phyloP scores from a whole-genome alignment of 1,140 invertebrate species.

The Drosophila tsacasi region DNA sequence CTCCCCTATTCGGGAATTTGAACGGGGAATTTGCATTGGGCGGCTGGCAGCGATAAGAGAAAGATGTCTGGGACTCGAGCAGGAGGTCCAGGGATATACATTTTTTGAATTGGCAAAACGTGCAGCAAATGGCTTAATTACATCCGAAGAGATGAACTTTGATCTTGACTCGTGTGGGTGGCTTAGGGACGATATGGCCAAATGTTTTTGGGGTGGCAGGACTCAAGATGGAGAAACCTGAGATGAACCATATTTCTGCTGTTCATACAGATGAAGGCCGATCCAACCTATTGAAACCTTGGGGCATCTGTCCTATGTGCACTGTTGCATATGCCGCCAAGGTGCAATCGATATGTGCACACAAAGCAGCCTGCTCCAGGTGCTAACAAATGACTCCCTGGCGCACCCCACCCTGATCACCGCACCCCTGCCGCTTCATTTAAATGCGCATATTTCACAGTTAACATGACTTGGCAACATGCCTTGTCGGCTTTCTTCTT shows the following conservation, averaged over 20 bases:
- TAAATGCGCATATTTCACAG: conserved; percentile 84
- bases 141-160: conserved; percentile 65
- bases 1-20: conserved; percentile 12
- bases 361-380: neutral
- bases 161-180: conserved; percentile 51
- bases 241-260: neutral
- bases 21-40: conserved; percentile 41
- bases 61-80: conserved; percentile 21
- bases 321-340: neutral
- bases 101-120: conserved; percentile 80
- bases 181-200: neutral
- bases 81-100: conserved; percentile 22
- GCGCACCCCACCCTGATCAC: conserved; percentile 4
- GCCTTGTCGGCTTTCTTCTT: conserved; percentile 71
- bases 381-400: conserved; percentile 15
- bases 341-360: conserved; percentile 15
- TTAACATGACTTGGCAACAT: conserved; percentile 84
- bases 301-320: neutral
- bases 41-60: conserved; percentile 53
- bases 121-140: conserved; percentile 81
- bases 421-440: conserved; percentile 46
- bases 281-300: neutral
- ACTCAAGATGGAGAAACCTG: neutral
- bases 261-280: no score
- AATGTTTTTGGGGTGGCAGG: neutral